A percentile compares a stretch with the other conserved stretches of the same genome.
Conservation (phyloP, 2,888 invertebrate species). For the Oxytorus armatus region DNA sequence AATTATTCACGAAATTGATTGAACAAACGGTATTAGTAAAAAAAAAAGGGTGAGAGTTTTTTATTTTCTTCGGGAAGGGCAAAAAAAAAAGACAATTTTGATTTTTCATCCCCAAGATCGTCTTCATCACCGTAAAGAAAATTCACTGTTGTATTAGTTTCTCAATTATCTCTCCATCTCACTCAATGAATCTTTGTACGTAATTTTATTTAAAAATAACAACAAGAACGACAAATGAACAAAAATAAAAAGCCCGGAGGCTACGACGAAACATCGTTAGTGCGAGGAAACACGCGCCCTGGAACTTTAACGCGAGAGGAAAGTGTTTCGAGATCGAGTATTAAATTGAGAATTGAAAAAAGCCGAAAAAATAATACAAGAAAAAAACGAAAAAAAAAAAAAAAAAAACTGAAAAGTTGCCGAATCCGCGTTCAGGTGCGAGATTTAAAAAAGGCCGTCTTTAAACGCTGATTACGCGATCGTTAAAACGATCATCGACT, state of each 20-base stretch:
- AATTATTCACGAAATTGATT: no score
- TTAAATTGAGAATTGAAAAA: no score
- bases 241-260: neutral
- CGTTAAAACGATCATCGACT: slow-evolving; percentile 73
- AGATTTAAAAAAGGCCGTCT: slow-evolving; percentile 52
- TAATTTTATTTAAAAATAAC: neutral
- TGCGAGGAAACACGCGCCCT: neutral
- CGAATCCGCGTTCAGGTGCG: slow-evolving; percentile 51
- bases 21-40: no score
- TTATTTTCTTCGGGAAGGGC: no score
- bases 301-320: slow-evolving; percentile 51
- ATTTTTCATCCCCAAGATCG: neutral
- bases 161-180: slow-evolving; percentile 44
- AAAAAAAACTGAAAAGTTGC: slow-evolving; percentile 22
- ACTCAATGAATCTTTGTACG: slow-evolving; percentile 26
- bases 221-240: slow-evolving; percentile 3
- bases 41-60: no score
- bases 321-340: no score
- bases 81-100: no score
- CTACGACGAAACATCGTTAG: slow-evolving; percentile 27
- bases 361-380: neutral
- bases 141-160: slow-evolving; percentile 7
- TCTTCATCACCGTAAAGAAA: neutral
- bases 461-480: slow-evolving; percentile 46
- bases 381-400: slow-evolving; percentile 18